A percentile compares a stretch with the other conserved stretches of the same genome.
These are phyloP conservation scores for Sesia bembeciformis DNA, from an alignment of 2,888 invertebrate species.

Conservation along the genomic window DNA sequence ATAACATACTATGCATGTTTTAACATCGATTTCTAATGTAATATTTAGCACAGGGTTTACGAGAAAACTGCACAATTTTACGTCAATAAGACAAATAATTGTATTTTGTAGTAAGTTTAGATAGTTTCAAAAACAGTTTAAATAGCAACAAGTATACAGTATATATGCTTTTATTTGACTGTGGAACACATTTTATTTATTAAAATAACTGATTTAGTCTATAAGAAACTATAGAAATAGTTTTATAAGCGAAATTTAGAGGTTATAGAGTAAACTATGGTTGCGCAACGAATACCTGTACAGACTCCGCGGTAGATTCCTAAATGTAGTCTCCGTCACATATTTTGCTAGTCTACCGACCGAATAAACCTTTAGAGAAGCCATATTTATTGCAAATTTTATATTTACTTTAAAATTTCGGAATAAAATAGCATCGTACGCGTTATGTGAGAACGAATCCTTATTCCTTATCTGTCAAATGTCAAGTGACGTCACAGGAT, in stretches of 20 bases:
- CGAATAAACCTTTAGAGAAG: slow-evolving; percentile 65
- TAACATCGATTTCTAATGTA: no score
- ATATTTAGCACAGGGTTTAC: no score
- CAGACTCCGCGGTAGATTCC: slow-evolving; percentile 46
- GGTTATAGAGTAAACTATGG: slow-evolving; percentile 7
- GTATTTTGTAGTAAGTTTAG: no score
- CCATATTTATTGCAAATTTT: slow-evolving; percentile 39
- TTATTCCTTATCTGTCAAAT: no score
- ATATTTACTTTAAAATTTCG: slow-evolving; percentile 12
- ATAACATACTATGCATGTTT: no score
- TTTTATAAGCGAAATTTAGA: neutral
- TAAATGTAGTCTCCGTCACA: slow-evolving; percentile 58
- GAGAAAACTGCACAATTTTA: no score
- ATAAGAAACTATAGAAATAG: neutral
- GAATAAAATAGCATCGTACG: neutral
- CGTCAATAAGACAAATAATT: no score
- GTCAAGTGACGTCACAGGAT: no score
- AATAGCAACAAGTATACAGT: neutral
- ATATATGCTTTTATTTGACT: neutral
- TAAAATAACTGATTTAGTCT: neutral
- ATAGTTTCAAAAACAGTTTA: neutral
- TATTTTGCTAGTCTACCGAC: slow-evolving; percentile 62
- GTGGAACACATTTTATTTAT: neutral
- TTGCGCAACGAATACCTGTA: slow-evolving; percentile 72
- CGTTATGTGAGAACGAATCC: neutral